These are phyloP conservation scores for Drosophila ficusphila DNA, from an alignment of 1,140 invertebrate species.

Conservation along the genomic window DNA sequence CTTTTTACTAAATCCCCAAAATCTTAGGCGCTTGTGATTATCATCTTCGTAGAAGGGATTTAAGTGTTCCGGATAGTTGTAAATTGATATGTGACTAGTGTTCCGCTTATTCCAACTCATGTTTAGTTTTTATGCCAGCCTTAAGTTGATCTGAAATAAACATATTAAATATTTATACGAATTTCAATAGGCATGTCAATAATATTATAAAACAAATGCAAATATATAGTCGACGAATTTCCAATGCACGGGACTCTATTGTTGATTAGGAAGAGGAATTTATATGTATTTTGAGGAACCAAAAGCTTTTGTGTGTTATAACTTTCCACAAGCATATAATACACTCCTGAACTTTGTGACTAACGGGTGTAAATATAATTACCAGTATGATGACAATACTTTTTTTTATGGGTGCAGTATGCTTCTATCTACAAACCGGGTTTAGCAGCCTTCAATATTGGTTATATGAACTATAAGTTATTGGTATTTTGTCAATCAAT, in stretches of 20 bases:
- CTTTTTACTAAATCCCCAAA: slow-evolving; percentile 85
- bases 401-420: not conserved
- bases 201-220: too few species aligned
- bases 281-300: not conserved
- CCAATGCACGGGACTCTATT: too few species aligned
- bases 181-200: too few species aligned
- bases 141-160: slow-evolving; percentile 26
- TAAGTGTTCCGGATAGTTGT: slow-evolving; percentile 89
- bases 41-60: slow-evolving; percentile 90
- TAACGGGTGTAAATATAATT: not conserved
- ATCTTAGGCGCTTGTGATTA: slow-evolving; percentile 86
- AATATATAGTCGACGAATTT: too few species aligned
- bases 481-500: not conserved
- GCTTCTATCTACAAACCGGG: not conserved
- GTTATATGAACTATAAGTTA: slow-evolving; percentile 1
- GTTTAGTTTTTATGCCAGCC: slow-evolving; percentile 41
- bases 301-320: not conserved
- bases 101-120: slow-evolving; percentile 61
- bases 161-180: not conserved
- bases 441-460: not conserved
- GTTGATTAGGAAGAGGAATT: too few species aligned
- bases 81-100: slow-evolving; percentile 85
- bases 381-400: not conserved
- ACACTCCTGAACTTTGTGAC: not conserved
- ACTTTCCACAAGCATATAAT: not conserved